Evolutionary conservation across 2,888 invertebrate species (phyloP).

Genomic region (Pegoplata infirma): DNA sequence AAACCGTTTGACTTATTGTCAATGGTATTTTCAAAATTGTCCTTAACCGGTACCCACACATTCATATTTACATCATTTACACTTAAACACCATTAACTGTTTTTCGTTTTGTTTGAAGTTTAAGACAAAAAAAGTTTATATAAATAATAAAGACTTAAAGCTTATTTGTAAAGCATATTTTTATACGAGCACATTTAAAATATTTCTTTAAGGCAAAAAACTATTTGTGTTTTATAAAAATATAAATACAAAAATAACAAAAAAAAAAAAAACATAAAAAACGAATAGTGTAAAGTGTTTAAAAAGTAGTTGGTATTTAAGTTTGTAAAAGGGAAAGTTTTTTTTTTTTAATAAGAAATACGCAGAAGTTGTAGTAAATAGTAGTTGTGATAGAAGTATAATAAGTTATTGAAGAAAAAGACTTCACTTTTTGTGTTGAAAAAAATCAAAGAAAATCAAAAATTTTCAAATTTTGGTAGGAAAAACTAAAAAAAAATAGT

Average conservation of each 20-base stretch:
- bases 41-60: too few relatives aligned
- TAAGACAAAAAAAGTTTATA: background rate
- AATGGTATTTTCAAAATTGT: too few relatives aligned
- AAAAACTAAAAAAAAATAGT: constrained; percentile 33
- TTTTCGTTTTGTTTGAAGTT: background rate
- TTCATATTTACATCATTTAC: too few relatives aligned
- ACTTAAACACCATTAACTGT: constrained; percentile 23
- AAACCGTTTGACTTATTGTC: too few relatives aligned
- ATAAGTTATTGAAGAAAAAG: background rate
- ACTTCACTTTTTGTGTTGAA: too few relatives aligned
- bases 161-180: constrained; percentile 17
- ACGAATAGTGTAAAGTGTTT: background rate
- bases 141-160: constrained; percentile 7
- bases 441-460: background rate
- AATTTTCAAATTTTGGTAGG: constrained; percentile 14
- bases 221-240: constrained; percentile 53
- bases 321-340: background rate
- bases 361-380: background rate
- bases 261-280: constrained; percentile 8
- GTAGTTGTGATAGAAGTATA: constrained; percentile 7
- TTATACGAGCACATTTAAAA: constrained; percentile 4
- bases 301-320: constrained; percentile 1
- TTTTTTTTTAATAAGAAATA: background rate
- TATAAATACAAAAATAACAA: background rate
- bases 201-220: constrained; percentile 58